Evolutionary conservation across 2,113 vertebrate genomes (phyloP), one percentile per base, ranked within the genome.

Genomic region (Dasyornis broadbenti): DNA sequence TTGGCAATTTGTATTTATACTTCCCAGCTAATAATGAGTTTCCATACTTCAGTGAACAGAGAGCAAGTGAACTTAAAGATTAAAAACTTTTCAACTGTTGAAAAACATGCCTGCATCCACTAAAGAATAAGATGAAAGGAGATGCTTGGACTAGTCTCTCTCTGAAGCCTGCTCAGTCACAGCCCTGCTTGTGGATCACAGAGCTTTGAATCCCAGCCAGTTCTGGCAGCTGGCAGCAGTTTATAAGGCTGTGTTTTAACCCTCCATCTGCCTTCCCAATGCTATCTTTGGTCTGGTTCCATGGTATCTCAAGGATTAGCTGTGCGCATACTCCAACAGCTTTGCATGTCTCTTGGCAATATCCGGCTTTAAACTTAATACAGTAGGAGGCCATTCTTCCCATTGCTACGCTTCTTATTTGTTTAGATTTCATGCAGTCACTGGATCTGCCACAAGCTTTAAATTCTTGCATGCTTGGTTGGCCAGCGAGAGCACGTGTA

Each of bases 231-330:
- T 86, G 72, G 83, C 61, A 89, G 80, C 66, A 60, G 61, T 63
- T 84, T 50, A 30, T 10, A 42, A 0, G 27, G 68, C 72, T 69
- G 52, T 1, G 3, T 60, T 96, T 85, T 96, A 94, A 82, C 87
- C 61, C 82, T 84, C 57, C 68, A 37, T 84, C 82, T 82, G 81
- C 73, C 73, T 82, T 76, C 20, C 45, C 22, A 6, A 16, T 39
- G 70, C 80, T 97, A 12, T 91, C 81, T 96, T 90, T 91, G 83
- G 44, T 92, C 86, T 78, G 79, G 49, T 75, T 97, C 85, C 71
- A 73, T 35, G 31, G 31, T 83, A 81, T 90, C 65, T 64, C 37
- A 39, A 78, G 86, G 88, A 91, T 93, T 94, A 78, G 31, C 52
- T 26, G 15, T 12, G 33, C 59, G 37, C 71, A 42, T 76, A 56